phyloP scores from a whole-genome alignment of 2,797 vertebrate genomes.

The Arremon brunneinucha region DNA sequence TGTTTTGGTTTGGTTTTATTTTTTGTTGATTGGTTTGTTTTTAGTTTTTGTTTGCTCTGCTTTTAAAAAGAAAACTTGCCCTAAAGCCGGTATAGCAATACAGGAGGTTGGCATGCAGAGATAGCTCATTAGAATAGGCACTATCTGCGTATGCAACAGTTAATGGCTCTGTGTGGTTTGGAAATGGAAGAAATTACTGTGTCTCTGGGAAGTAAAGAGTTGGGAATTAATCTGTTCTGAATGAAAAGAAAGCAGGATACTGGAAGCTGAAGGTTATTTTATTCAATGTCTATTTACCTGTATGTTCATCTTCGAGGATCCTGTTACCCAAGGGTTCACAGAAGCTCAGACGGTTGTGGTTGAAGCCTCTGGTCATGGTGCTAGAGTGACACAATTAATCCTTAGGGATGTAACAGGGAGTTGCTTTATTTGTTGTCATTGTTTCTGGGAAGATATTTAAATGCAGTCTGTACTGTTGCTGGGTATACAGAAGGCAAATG shows the following conservation, averaged over 20 bases:
- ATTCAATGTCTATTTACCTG: background rate
- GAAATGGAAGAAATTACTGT: background rate
- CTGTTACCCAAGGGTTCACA: accelerated
- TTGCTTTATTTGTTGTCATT: background rate
- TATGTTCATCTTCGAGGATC: background rate
- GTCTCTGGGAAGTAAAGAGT: background rate
- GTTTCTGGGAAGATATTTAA: background rate
- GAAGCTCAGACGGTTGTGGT: background rate
- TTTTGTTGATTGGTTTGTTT: background rate
- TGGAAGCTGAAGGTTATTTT: background rate
- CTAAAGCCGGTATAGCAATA: background rate
- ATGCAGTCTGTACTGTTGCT: background rate
- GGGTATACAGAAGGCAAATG: background rate
- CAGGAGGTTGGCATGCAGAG: background rate
- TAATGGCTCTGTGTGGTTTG: background rate
- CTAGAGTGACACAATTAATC: background rate
- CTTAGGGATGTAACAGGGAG: background rate
- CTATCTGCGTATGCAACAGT: background rate
- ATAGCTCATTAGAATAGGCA: background rate
- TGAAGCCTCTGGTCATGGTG: background rate
- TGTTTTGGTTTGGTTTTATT: background rate
- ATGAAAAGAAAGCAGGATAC: background rate
- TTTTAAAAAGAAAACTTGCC: background rate
- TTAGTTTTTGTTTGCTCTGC: background rate
- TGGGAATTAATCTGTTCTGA: background rate